Percentiles rank a stretch among this genome's conserved stretches.
Evolutionary conservation across 2,888 invertebrate genomes (phyloP).

Genomic region (Therioaphis trifolii): DNA sequence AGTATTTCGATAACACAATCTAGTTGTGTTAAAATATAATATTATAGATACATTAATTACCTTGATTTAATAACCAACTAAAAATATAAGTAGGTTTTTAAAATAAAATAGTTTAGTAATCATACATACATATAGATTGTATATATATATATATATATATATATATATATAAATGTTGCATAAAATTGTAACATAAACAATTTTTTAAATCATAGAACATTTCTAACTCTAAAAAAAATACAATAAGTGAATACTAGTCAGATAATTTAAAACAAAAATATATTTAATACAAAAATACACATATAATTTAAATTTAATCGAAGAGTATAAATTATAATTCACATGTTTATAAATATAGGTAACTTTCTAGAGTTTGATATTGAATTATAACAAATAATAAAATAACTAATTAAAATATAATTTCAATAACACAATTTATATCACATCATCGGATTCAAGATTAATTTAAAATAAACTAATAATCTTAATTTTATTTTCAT

Average conservation of each 20-base stretch:
- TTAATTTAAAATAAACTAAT: neutral
- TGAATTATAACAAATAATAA: constrained; percentile 51
- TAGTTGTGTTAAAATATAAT: no score
- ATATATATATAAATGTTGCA: no score
- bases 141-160: no score
- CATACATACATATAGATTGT: no score
- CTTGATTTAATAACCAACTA: no score
- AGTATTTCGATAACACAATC: no score
- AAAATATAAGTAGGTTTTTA: no score
- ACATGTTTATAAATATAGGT: constrained; percentile 43
- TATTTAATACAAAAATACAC: constrained; percentile 8
- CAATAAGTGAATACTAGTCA: constrained; percentile 2
- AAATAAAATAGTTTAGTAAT: no score
- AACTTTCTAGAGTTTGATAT: constrained; percentile 28
- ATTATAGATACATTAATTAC: no score
- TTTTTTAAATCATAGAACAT: no score
- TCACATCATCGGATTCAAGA: constrained; percentile 23
- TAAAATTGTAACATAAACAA: no score
- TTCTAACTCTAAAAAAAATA: neutral
- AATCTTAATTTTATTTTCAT: neutral
- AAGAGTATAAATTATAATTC: constrained; percentile 12
- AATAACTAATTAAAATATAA: constrained; percentile 37
- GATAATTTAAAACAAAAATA: neutral
- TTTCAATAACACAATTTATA: constrained; percentile 27
- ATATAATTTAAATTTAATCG: neutral